These are phyloP conservation scores for Fabriciana adippe DNA, from an alignment of 2,888 invertebrate species.

Conservation along the genomic window DNA sequence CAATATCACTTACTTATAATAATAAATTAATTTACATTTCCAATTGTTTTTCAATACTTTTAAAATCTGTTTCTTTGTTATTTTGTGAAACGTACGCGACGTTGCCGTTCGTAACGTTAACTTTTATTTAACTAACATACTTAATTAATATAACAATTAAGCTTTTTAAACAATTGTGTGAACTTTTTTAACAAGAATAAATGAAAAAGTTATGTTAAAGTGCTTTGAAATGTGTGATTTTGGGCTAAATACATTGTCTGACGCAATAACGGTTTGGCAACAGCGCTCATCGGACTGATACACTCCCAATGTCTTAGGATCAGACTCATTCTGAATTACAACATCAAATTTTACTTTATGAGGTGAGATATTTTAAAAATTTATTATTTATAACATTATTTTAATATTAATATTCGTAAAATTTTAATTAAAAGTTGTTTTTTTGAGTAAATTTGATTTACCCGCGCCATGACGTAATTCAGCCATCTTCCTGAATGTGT, in stretches of 20 bases:
- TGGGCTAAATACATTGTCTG: conserved; percentile 73
- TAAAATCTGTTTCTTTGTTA: conserved; percentile 57
- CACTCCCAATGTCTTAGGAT: conserved; percentile 61
- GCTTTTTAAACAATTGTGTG: neutral
- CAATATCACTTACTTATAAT: neutral
- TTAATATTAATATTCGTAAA: conserved; percentile 23
- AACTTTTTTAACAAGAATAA: conserved; percentile 43
- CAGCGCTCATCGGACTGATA: conserved; percentile 69
- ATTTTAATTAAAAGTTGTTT: conserved; percentile 41
- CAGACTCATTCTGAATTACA: conserved; percentile 51
- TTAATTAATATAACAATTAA: conserved; percentile 14
- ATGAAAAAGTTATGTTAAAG: conserved; percentile 62
- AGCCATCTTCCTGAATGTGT: conserved; percentile 59
- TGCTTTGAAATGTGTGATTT: conserved; percentile 72
- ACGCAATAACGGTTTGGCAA: conserved; percentile 80
- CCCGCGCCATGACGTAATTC: conserved; percentile 76
- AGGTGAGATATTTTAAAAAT: conserved; percentile 57
- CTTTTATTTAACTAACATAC: conserved; percentile 42
- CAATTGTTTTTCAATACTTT: conserved; percentile 1
- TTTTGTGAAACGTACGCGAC: conserved; percentile 57
- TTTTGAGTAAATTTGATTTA: conserved; percentile 65
- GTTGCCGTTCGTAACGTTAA: conserved; percentile 66
- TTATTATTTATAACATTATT: conserved; percentile 21
- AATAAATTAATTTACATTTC: neutral
- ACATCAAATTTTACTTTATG: conserved; percentile 61